Percentiles rank a stretch among this genome's conserved stretches.
Evolutionary conservation across 2,888 invertebrate genomes (phyloP).

Genomic region (Meandrusa payeni): DNA sequence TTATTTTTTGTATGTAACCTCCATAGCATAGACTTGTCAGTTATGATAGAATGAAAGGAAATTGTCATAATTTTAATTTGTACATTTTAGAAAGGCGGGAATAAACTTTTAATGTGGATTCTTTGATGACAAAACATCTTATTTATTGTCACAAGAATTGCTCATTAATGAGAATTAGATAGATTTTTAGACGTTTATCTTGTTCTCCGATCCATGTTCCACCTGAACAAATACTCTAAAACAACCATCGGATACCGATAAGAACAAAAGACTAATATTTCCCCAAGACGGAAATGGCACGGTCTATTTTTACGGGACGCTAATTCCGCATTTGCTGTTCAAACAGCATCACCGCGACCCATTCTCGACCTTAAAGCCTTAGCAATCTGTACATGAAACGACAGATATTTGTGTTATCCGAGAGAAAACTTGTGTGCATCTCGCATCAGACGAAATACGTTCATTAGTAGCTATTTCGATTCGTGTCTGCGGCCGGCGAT

Average conservation of each 20-base stretch:
- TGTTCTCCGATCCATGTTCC: too few relatives aligned
- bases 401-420: constrained; percentile 20
- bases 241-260: constrained; percentile 43
- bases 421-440: constrained; percentile 22
- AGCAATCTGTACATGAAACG: constrained; percentile 27
- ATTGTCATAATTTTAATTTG: too few relatives aligned
- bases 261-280: constrained; percentile 65
- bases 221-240: constrained; percentile 34
- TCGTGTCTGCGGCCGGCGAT: constrained; percentile 44
- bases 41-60: too few relatives aligned
- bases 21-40: too few relatives aligned
- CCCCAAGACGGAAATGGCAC: constrained; percentile 69
- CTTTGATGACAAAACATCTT: too few relatives aligned
- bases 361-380: constrained; percentile 51
- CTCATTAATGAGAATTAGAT: too few relatives aligned
- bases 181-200: too few relatives aligned
- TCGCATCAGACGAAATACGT: constrained; percentile 37
- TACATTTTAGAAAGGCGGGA: too few relatives aligned
- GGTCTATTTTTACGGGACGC: constrained; percentile 68
- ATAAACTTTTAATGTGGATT: too few relatives aligned
- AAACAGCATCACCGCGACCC: constrained; percentile 36
- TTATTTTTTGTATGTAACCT: too few relatives aligned
- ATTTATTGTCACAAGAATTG: too few relatives aligned
- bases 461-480: constrained; percentile 62
- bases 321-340: constrained; percentile 48